Evolutionary conservation across 2,888 invertebrate genomes (phyloP).

Genomic region (Thymelicus sylvestris): DNA sequence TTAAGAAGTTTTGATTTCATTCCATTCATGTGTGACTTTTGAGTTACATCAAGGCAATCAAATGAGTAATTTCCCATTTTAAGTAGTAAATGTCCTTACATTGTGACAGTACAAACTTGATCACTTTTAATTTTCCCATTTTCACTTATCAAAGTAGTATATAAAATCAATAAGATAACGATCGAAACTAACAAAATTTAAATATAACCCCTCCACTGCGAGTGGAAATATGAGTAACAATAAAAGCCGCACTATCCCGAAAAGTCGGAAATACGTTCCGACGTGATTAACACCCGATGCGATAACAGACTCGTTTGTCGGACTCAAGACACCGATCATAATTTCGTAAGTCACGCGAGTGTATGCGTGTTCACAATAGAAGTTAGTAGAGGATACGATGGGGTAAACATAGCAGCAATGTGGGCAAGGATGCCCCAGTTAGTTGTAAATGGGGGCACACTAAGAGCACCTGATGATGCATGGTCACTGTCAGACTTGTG

Average conservation of each 20-base stretch:
- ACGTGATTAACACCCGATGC: conserved; percentile 36
- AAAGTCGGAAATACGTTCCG: conserved; percentile 32
- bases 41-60: no score
- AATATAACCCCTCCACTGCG: not conserved
- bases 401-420: no score
- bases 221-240: conserved; percentile 13
- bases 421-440: no score
- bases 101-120: no score
- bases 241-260: conserved; percentile 22
- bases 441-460: no score
- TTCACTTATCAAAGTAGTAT: not conserved
- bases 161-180: not conserved
- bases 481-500: no score
- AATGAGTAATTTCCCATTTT: no score
- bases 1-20: no score
- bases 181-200: not conserved
- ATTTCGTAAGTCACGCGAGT: conserved; percentile 31
- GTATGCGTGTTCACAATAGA: conserved; percentile 16
- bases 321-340: conserved; percentile 34
- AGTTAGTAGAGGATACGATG: not conserved
- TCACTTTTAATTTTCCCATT: not conserved
- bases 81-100: no score
- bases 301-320: conserved; percentile 29
- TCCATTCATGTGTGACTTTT: no score
- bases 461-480: no score